phyloP scores from a whole-genome alignment of 2,113 vertebrate genomes.

The Ctenomys sociabilis region DNA sequence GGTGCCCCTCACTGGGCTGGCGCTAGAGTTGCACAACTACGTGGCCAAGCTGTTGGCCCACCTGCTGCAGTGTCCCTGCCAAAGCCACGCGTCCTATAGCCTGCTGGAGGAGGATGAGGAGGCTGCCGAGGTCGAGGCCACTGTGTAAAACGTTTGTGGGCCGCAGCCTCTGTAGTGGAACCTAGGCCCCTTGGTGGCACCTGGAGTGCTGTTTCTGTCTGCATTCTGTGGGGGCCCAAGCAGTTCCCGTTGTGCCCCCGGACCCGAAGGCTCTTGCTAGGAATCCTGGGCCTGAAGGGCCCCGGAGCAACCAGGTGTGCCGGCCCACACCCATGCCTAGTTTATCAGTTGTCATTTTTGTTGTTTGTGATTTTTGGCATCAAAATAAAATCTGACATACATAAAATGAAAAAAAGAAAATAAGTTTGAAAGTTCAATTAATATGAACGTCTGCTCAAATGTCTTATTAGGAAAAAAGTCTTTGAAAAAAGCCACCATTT shows the following conservation, averaged over 20 bases:
- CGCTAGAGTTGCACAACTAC: conserved; percentile 97
- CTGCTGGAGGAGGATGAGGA: conserved; percentile 92
- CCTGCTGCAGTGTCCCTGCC: conserved; percentile 95
- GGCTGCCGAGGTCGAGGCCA: conserved; percentile 89
- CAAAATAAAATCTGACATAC: conserved; percentile 59
- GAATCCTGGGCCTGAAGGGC: background rate
- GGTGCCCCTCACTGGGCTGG: conserved; percentile 91
- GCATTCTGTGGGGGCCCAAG: background rate
- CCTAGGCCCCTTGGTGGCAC: too few relatives aligned
- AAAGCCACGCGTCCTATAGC: conserved; percentile 94
- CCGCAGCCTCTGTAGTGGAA: background rate
- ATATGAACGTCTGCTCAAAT: background rate
- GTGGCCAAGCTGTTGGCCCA: conserved; percentile 98
- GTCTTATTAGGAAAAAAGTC: background rate
- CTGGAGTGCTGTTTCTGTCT: background rate
- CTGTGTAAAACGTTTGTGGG: conserved; percentile 82
- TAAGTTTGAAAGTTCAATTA: background rate
- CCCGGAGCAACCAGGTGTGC: background rate
- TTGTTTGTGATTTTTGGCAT: background rate
- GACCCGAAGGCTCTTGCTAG: background rate
- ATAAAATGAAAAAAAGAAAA: too few relatives aligned
- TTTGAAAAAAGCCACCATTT: background rate
- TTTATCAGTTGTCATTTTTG: background rate
- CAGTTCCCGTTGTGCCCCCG: background rate
- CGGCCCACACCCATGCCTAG: background rate